These are phyloP conservation scores for Lota lota DNA, from an alignment of 2,113 vertebrate genomes.

Conservation along the genomic window DNA sequence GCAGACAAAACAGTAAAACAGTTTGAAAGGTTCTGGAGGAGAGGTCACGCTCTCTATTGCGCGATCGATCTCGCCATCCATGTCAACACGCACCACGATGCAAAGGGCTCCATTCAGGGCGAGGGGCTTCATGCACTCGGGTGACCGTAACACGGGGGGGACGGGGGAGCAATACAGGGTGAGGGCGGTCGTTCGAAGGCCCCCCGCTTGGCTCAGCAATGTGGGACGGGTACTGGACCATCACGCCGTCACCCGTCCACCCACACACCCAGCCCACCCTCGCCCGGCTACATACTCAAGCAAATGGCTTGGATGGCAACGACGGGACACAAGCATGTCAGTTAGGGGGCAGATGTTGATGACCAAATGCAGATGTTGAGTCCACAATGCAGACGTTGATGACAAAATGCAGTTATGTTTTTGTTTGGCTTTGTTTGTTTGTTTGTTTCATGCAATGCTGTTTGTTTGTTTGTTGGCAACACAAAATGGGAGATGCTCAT, in stretches of 20 bases:
- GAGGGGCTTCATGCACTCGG: constrained; percentile 61
- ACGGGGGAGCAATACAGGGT: constrained; percentile 22
- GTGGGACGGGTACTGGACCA: constrained; percentile 6
- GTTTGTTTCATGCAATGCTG: too few relatives aligned
- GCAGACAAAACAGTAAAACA: constrained; percentile 23
- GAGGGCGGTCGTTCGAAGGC: constrained; percentile 37
- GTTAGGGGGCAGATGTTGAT: constrained; percentile 41
- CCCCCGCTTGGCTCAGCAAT: constrained; percentile 36
- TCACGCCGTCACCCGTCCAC: constrained; percentile 18
- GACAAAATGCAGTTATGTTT: too few relatives aligned
- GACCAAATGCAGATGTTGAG: constrained; percentile 18
- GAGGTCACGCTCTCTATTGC: constrained; percentile 62
- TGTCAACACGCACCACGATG: constrained; percentile 56
- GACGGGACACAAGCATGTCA: constrained; percentile 32
- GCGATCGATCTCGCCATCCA: constrained; percentile 69
- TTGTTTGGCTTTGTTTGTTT: too few relatives aligned
- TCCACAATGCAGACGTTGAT: constrained; percentile 10
- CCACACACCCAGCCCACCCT: constrained; percentile 12
- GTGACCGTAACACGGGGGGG: constrained; percentile 13
- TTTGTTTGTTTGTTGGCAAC: not conserved
- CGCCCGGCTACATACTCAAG: constrained; percentile 54
- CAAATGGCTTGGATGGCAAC: constrained; percentile 67
- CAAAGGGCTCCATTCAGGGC: constrained; percentile 25
- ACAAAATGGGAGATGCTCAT: not conserved
- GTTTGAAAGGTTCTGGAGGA: constrained; percentile 19